A percentile compares a stretch with the other conserved stretches of the same genome.
Conservation (phyloP, 1,140 invertebrate species). For the Galleria mellonella region DNA sequence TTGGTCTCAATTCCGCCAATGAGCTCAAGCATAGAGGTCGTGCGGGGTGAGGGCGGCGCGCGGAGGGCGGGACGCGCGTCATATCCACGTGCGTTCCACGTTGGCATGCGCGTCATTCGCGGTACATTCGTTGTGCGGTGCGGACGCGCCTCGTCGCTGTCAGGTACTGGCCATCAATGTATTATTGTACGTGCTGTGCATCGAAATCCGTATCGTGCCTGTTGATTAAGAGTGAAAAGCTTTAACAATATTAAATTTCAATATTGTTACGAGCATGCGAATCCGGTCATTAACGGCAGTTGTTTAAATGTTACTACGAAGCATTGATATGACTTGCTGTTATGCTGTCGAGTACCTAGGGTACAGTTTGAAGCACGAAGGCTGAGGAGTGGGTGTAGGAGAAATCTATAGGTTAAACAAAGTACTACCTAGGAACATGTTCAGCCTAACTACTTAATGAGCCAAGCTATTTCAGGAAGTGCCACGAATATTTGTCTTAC, state of each 20-base stretch:
- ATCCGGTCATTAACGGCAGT: conserved; percentile 8
- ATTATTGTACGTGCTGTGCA: conserved; percentile 67
- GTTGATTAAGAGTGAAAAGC: conserved; percentile 5
- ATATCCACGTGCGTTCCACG: conserved; percentile 61
- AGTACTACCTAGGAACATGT: conserved; percentile 9
- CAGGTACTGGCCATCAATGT: conserved; percentile 49
- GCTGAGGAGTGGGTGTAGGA: conserved; percentile 1
- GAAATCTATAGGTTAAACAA: conserved; percentile 8
- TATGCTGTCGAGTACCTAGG: neutral
- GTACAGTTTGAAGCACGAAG: conserved; percentile 6
- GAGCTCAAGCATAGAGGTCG: conserved; percentile 39
- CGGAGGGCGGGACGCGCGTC: conserved; percentile 32
- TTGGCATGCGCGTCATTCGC: conserved; percentile 20
- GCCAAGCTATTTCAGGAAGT: conserved; percentile 34
- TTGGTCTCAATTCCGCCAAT: neutral
- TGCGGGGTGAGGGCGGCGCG: conserved; percentile 35
- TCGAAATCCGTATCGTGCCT: conserved; percentile 66
- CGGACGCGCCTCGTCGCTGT: conserved; percentile 43
- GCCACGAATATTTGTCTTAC: conserved; percentile 16
- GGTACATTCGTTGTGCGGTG: conserved; percentile 21
- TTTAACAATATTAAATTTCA: neutral
- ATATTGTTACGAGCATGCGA: neutral
- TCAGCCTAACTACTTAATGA: conserved; percentile 37
- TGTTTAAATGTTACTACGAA: conserved; percentile 1
- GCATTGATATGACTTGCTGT: neutral